Base-by-base conservation (phyloP, 2,888 invertebrate species). In the Alloplasta piceator region DNA sequence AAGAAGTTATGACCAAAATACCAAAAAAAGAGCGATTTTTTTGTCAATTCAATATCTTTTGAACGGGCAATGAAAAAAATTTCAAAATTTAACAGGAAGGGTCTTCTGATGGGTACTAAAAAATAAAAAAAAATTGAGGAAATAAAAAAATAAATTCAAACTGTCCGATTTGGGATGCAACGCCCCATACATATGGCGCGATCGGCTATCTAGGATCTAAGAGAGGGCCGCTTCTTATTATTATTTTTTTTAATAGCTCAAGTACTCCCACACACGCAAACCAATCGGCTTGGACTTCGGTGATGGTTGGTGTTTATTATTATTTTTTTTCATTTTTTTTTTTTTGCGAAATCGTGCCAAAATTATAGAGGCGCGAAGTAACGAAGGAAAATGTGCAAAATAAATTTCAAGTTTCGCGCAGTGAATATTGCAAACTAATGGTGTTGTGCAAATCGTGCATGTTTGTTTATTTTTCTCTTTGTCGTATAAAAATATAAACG, bases 211-310 rank as follows among this genome's bases (percentile, higher is more conserved):
- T 83, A 83, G 77, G 77, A 78, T 74, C 80, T 80, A 85, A 71
- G 71, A 80, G 85, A 73, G 74, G 71, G 78, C 80, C 72, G 75
- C 76, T 75, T 77, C 68, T 71, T 66, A 48, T 6, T 41, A 41
- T 43, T 43, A 41, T 58, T 63, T 63, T 56, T 56, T 63, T 9
- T 4, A 74, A 68, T 38, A 66, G 72, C 72, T 78, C 67, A 73
- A 80, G 64, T 83, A 85, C 83, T 85, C 83, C 82, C 84, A 86
- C 86, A 85, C 86, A 86, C 87, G 83, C 85, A 87, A 87, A 85
- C 82, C 81, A 86, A 87, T 76, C 71, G 71, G 76, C 71, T 72
- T 26, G 78, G 71, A 79, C 70, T 78, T 75, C 72, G 60, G 72
- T 77, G 80, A 76, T 72, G 46, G 50, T 67, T 50, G n/a, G 48